Evolutionary conservation across 2,888 invertebrate species (phyloP).

Genomic region (Sphaerophoria rueppellii): DNA sequence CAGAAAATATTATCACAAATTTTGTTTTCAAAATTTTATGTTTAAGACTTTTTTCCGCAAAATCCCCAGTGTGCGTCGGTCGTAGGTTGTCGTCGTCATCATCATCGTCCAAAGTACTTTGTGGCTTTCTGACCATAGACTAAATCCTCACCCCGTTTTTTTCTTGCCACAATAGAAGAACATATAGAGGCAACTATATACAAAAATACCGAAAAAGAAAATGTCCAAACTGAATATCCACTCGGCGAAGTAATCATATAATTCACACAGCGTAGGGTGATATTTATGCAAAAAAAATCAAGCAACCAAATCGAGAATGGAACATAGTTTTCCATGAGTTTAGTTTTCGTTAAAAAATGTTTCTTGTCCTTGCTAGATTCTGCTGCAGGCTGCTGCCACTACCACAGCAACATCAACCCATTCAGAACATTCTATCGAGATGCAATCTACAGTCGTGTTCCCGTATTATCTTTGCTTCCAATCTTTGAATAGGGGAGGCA

Average conservation of each 20-base stretch:
- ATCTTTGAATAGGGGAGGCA: slow-evolving; percentile 27
- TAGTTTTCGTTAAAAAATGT: slow-evolving; percentile 65
- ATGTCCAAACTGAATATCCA: slow-evolving; percentile 50
- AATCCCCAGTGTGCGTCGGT: slow-evolving; percentile 2
- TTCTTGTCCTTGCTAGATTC: slow-evolving; percentile 57
- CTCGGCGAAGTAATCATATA: slow-evolving; percentile 67
- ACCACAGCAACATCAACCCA: background rate
- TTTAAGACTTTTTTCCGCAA: too few relatives aligned
- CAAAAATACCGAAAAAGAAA: slow-evolving; percentile 47
- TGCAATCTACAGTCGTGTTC: slow-evolving; percentile 30
- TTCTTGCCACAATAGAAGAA: slow-evolving; percentile 10
- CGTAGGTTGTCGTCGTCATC: background rate
- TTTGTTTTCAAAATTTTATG: too few relatives aligned
- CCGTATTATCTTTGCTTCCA: slow-evolving; percentile 10
- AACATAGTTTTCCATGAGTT: slow-evolving; percentile 65
- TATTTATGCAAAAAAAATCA: background rate
- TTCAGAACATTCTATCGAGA: slow-evolving; percentile 22
- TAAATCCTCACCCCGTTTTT: slow-evolving; percentile 21
- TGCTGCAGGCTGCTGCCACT: slow-evolving; percentile 4
- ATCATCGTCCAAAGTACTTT: slow-evolving; percentile 57
- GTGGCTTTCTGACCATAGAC: slow-evolving; percentile 66
- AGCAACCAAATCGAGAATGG: slow-evolving; percentile 49
- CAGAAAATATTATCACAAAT: too few relatives aligned
- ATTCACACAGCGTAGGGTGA: slow-evolving; percentile 67
- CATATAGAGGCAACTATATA: slow-evolving; percentile 20